A percentile compares a stretch with the other conserved stretches of the same genome.
Conservation (phyloP, 2,797 vertebrate species). For the Salarias fasciatus region DNA sequence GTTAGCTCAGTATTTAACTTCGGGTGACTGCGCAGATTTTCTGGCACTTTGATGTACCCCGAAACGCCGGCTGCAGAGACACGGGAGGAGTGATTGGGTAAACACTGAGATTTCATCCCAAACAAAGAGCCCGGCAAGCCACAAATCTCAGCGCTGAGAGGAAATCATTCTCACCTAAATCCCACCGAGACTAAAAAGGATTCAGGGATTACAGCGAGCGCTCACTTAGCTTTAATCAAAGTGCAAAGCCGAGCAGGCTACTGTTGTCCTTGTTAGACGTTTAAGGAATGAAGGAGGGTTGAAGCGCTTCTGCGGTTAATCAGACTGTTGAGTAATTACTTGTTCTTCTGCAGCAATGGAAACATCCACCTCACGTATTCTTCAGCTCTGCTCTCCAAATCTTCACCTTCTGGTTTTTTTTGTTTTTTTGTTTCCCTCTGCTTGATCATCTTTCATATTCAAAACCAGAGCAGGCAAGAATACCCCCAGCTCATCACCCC, state of each 20-base stretch:
- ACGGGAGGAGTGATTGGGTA: conserved; percentile 46
- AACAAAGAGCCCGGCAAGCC: conserved; percentile 52
- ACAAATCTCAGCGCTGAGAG: conserved; percentile 56
- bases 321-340: conserved; percentile 41
- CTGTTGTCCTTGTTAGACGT: conserved; percentile 59
- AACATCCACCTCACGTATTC: conserved; percentile 16
- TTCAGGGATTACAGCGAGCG: conserved; percentile 71
- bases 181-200: conserved; percentile 71
- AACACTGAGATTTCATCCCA: conserved; percentile 60
- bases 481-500: conserved; percentile 44
- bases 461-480: conserved; percentile 43
- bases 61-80: conserved; percentile 21
- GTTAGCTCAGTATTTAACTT: conserved; percentile 29
- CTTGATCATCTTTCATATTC: conserved; percentile 33
- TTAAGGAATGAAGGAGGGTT: conserved; percentile 34
- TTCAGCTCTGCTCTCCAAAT: conserved; percentile 31
- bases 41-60: conserved; percentile 15
- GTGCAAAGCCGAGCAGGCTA: conserved; percentile 60
- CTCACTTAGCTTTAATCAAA: conserved; percentile 78
- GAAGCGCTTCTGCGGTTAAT: conserved; percentile 31
- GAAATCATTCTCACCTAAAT: conserved; percentile 75
- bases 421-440: too few relatives aligned
- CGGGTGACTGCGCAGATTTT: conserved; percentile 30
- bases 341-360: conserved; percentile 20
- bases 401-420: conserved; percentile 22